These are phyloP conservation scores for Nymphalis urticae DNA, from an alignment of 2,888 invertebrate genomes.

Conservation along the genomic window DNA sequence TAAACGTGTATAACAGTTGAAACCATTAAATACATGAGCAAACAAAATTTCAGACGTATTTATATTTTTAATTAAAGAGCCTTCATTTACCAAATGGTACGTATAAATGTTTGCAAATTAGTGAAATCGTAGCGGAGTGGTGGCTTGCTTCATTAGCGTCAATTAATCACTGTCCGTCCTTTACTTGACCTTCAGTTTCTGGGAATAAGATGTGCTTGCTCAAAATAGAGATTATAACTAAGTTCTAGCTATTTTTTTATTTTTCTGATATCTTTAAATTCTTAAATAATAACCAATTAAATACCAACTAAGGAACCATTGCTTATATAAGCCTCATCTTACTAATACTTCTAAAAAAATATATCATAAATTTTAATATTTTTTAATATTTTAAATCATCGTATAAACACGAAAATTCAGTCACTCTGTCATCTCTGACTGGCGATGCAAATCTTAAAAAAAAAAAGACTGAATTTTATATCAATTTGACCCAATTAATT, in stretches of 20 bases:
- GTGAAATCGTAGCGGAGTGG: constrained; percentile 34
- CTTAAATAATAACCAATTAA: too few relatives aligned
- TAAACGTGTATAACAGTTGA: background rate
- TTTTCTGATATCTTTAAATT: too few relatives aligned
- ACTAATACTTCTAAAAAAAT: too few relatives aligned
- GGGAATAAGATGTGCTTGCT: constrained; percentile 2
- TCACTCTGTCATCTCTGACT: too few relatives aligned
- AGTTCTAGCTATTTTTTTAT: too few relatives aligned
- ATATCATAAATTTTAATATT: too few relatives aligned
- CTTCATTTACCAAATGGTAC: constrained; percentile 31
- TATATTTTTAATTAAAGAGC: constrained; percentile 34
- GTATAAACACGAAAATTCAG: too few relatives aligned
- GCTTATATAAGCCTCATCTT: too few relatives aligned
- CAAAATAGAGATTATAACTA: background rate
- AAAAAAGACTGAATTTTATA: too few relatives aligned
- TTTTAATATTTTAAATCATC: too few relatives aligned
- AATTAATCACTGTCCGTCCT: constrained; percentile 40
- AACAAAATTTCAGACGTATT: constrained; percentile 15
- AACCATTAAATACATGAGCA: background rate
- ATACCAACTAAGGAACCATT: too few relatives aligned
- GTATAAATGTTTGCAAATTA: constrained; percentile 37
- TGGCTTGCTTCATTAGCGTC: constrained; percentile 40
- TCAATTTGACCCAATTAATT: too few relatives aligned
- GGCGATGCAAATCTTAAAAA: background rate
- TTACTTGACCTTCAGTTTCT: constrained; percentile 31